Evolutionary conservation across 2,797 vertebrate species (phyloP).

Genomic region (Meda fulgida): DNA sequence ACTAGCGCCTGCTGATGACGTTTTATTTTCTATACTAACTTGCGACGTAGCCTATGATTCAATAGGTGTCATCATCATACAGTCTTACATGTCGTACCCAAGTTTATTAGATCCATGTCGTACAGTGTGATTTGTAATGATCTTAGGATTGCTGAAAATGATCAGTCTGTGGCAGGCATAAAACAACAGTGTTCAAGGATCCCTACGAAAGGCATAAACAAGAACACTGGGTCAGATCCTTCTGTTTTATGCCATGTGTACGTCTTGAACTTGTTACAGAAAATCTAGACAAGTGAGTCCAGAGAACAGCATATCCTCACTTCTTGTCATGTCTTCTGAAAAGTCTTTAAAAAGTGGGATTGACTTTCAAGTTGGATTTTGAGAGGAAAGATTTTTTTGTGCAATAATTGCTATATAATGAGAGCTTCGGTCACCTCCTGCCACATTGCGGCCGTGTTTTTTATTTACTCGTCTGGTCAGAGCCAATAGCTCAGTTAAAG

Average conservation of each 20-base stretch:
- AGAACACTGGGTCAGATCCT: conserved; percentile 45
- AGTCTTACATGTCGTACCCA: too few species aligned
- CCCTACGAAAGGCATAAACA: conserved; percentile 37
- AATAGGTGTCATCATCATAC: too few species aligned
- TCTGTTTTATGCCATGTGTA: conserved; percentile 49
- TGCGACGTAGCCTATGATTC: too few species aligned
- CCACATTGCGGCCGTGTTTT: conserved; percentile 83
- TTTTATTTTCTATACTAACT: too few species aligned
- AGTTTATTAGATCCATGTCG: too few species aligned
- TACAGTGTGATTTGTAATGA: too few species aligned
- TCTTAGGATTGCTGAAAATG: too few species aligned
- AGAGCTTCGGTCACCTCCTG: conserved; percentile 81
- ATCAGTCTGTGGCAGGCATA: not conserved
- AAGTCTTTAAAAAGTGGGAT: conserved; percentile 69
- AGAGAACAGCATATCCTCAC: conserved; percentile 46
- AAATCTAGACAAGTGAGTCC: conserved; percentile 52
- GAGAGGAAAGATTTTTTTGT: conserved; percentile 70
- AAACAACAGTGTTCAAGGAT: conserved; percentile 55
- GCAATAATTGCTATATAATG: conserved; percentile 88
- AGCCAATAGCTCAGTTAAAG: conserved; percentile 82
- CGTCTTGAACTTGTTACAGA: conserved; percentile 68
- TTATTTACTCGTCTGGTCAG: conserved; percentile 84
- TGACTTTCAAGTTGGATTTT: conserved; percentile 76
- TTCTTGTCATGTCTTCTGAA: conserved; percentile 73
- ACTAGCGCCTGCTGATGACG: too few species aligned